Percentiles rank a stretch among this genome's conserved stretches.
Evolutionary conservation across 2,113 vertebrate genomes (phyloP).

Genomic region (Bostrychus sinensis): DNA sequence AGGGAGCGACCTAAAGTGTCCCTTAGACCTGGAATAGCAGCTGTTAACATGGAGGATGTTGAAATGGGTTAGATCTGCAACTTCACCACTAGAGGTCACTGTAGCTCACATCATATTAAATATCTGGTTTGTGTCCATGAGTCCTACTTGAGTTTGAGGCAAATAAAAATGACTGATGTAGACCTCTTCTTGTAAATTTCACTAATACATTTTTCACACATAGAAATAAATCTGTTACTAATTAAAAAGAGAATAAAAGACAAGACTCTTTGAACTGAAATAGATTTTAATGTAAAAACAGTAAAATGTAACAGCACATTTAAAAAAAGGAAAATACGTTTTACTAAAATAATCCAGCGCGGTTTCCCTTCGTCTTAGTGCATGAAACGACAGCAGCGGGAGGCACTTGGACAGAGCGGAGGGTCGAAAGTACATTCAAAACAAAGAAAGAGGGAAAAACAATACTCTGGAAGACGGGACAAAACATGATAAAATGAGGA

Average conservation of each 20-base stretch:
- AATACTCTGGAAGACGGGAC: conserved; percentile 46
- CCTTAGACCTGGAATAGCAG: too few relatives aligned
- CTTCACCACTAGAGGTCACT: too few relatives aligned
- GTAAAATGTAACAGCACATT: conserved; percentile 52
- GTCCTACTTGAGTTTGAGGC: too few relatives aligned
- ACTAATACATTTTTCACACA: too few relatives aligned
- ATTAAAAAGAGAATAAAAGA: neutral
- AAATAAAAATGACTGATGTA: too few relatives aligned
- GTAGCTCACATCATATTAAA: too few relatives aligned
- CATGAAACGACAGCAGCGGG: conserved; percentile 26
- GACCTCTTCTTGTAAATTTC: too few relatives aligned
- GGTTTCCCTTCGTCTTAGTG: conserved; percentile 28
- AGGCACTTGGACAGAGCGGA: conserved; percentile 66
- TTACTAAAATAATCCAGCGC: conserved; percentile 34
- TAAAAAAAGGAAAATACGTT: conserved; percentile 23
- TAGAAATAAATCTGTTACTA: too few relatives aligned
- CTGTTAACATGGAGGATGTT: too few relatives aligned
- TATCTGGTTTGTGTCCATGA: too few relatives aligned
- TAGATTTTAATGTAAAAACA: conserved; percentile 77
- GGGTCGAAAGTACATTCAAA: conserved; percentile 16
- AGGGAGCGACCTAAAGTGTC: too few relatives aligned
- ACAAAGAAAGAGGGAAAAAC: neutral
- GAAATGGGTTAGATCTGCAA: too few relatives aligned
- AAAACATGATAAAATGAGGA: conserved; percentile 33
- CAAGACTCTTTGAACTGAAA: conserved; percentile 19